phyloP scores from a whole-genome alignment of 2,113 vertebrate genomes.

The Echinops telfairi region DNA sequence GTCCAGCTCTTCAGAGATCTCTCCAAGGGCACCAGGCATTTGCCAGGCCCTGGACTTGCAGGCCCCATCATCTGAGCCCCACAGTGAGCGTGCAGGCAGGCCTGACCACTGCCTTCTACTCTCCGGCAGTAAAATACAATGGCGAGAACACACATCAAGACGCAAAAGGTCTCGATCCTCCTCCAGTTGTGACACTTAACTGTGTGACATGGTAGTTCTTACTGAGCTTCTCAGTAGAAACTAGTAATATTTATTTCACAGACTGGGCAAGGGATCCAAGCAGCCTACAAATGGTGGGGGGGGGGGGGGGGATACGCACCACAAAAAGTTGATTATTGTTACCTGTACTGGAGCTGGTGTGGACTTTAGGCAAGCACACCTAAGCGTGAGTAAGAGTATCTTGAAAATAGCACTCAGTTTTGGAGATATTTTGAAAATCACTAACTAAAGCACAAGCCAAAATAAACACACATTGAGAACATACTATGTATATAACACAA shows the following conservation, averaged over 20 bases:
- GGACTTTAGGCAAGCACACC: neutral
- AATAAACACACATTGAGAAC: neutral
- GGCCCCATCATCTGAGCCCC: neutral
- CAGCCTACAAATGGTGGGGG: no score
- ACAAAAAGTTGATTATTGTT: neutral
- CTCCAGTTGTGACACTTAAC: fast-evolving
- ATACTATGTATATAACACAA: neutral
- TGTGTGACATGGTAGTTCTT: neutral
- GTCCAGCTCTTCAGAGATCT: fast-evolving
- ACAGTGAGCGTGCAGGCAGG: neutral
- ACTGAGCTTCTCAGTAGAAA: neutral
- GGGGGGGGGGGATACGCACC: no score
- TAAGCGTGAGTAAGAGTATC: neutral
- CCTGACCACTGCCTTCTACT: neutral
- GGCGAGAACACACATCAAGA: neutral
- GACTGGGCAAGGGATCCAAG: neutral
- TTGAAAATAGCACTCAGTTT: neutral
- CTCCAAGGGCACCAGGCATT: neutral
- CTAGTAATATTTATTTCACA: neutral
- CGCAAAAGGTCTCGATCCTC: neutral
- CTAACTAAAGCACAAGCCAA: neutral
- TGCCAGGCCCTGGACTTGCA: neutral
- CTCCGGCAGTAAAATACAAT: neutral
- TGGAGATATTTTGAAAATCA: neutral
- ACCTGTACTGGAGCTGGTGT: fast-evolving